Conservation (phyloP, 2,888 invertebrate species). For the Rhagophthalmus giganteus region DNA sequence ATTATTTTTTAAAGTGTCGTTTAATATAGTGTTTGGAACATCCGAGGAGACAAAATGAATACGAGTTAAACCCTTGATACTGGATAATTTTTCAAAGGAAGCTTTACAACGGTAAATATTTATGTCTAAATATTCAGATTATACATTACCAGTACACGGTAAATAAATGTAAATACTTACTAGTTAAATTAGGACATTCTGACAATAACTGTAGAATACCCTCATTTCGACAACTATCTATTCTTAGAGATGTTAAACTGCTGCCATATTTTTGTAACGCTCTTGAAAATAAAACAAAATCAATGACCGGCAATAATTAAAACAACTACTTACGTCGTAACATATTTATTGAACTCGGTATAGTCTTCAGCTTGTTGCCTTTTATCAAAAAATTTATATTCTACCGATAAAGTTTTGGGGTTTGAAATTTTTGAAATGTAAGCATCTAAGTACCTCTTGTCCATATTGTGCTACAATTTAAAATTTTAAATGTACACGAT, state of each 20-base stretch:
- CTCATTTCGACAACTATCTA: slow-evolving; percentile 42
- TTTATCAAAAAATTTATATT: slow-evolving; percentile 40
- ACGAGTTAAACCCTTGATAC: slow-evolving; percentile 34
- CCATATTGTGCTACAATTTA: slow-evolving; percentile 33
- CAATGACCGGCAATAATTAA: not conserved
- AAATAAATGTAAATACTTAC: slow-evolving; percentile 36
- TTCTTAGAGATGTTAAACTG: slow-evolving; percentile 36
- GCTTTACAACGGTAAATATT: slow-evolving; percentile 41
- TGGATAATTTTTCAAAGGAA: slow-evolving; percentile 38
- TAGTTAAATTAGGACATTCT: slow-evolving; percentile 41
- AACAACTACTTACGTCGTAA: slow-evolving; percentile 37
- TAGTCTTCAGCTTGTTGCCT: slow-evolving; percentile 37
- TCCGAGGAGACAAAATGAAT: slow-evolving; percentile 39
- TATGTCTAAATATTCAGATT: slow-evolving; percentile 36
- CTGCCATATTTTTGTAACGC: slow-evolving; percentile 41
- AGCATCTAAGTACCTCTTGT: slow-evolving; percentile 40
- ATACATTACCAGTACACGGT: not conserved
- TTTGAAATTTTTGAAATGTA: slow-evolving; percentile 41
- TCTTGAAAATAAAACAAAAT: slow-evolving; percentile 29
- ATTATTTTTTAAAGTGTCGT: slow-evolving; percentile 41
- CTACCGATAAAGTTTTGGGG: slow-evolving; percentile 39
- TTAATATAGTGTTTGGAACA: slow-evolving; percentile 40
- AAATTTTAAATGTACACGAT: not conserved
- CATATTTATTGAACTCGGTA: slow-evolving; percentile 40
- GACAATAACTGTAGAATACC: slow-evolving; percentile 37